Percentiles rank a stretch among this genome's conserved stretches.
phyloP scores from a whole-genome alignment of 2,113 vertebrate genomes.

The Poeciliopsis occidentalis region DNA sequence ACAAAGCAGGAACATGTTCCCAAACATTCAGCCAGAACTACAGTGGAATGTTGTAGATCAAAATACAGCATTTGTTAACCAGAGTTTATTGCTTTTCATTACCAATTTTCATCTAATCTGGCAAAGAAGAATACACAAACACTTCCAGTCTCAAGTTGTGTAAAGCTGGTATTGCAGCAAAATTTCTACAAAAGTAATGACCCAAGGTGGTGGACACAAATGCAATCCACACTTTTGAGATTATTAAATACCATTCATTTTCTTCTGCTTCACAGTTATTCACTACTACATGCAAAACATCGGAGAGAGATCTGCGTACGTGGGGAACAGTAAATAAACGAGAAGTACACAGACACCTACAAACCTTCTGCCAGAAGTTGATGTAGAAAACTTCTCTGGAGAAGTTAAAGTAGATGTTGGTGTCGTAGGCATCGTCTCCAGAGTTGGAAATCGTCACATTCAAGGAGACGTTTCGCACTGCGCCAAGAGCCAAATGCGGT shows the following conservation, averaged over 20 bases:
- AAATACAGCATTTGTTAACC: background rate
- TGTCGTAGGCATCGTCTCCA: constrained; percentile 95
- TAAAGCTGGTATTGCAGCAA: background rate
- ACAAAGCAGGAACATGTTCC: background rate
- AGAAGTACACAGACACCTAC: constrained; percentile 47
- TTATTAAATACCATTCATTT: background rate
- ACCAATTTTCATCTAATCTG: background rate
- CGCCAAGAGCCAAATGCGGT: constrained; percentile 91
- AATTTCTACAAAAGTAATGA: background rate
- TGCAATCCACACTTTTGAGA: background rate
- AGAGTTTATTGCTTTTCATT: background rate
- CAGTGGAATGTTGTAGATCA: background rate
- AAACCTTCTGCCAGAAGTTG: constrained; percentile 98
- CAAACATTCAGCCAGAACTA: background rate
- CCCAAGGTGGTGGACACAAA: background rate
- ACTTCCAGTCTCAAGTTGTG: background rate
- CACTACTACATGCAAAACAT: background rate
- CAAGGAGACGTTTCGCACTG: constrained; percentile 92
- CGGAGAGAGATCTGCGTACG: constrained; percentile 14
- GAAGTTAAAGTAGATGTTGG: constrained; percentile 96
- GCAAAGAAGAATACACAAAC: background rate
- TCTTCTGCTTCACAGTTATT: background rate
- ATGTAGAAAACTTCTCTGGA: constrained; percentile 97
- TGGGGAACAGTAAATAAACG: constrained; percentile 37
- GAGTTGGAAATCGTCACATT: constrained; percentile 92